phyloP scores from a whole-genome alignment of 1,140 invertebrate genomes.

The Paralvinella palmiformis region DNA sequence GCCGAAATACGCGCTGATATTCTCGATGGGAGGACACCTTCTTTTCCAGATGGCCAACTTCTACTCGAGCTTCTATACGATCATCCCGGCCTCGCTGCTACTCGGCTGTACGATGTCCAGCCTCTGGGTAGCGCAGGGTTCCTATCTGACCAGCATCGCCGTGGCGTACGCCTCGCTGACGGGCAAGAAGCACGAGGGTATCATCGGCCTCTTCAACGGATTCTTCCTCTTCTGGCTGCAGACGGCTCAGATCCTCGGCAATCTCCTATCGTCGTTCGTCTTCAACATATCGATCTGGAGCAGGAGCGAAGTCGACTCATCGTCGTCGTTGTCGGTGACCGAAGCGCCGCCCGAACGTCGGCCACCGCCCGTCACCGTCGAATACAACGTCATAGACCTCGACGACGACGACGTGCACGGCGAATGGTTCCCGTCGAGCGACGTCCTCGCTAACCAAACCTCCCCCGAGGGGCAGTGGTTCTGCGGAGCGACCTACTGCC shows the following conservation, averaged over 20 bases:
- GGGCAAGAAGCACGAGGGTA: slow-evolving; percentile 32
- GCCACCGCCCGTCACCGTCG: no score
- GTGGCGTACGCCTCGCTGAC: slow-evolving; percentile 36
- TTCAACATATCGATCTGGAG: no score
- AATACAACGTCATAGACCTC: no score
- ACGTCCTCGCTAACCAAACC: no score
- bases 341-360: no score
- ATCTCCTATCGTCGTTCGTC: slow-evolving; percentile 41
- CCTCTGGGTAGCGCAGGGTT: slow-evolving; percentile 41
- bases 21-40: slow-evolving; percentile 36
- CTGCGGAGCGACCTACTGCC: slow-evolving; percentile 3
- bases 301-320: no score
- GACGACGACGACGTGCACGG: no score
- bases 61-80: slow-evolving; percentile 41
- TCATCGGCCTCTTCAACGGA: slow-evolving; percentile 42
- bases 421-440: no score
- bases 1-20: slow-evolving; percentile 42
- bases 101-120: slow-evolving; percentile 43
- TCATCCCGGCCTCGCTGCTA: slow-evolving; percentile 40
- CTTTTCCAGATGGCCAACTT: slow-evolving; percentile 43
- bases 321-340: no score
- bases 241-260: slow-evolving; percentile 46
- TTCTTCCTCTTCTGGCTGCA: slow-evolving; percentile 48
- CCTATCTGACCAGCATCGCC: slow-evolving; percentile 43
- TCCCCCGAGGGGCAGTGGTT: no score